phyloP scores from a whole-genome alignment of 2,113 vertebrate genomes.

The Miniopterus natalensis region DNA sequence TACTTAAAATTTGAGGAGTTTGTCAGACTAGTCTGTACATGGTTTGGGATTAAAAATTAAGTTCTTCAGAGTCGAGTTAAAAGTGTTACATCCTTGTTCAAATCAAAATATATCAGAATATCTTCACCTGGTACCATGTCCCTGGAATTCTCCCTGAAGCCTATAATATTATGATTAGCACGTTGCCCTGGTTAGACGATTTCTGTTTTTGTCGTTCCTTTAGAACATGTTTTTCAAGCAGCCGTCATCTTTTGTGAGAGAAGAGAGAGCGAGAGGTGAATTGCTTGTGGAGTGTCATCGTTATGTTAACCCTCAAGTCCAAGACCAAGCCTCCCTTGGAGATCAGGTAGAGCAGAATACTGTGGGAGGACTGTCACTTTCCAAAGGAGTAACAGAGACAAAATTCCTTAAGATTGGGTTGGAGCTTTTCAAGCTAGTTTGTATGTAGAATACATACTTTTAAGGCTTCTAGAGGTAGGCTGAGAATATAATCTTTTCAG shows the following conservation, averaged over 20 bases:
- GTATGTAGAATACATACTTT: background rate
- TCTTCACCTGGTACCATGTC: background rate
- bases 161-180: background rate
- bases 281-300: conserved; percentile 82
- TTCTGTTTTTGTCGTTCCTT: conserved; percentile 46
- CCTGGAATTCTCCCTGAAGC: background rate
- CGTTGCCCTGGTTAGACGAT: background rate
- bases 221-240: conserved; percentile 45
- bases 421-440: conserved; percentile 29
- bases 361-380: background rate
- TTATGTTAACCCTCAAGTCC: conserved; percentile 85
- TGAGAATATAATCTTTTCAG: background rate
- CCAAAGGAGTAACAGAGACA: background rate
- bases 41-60: conserved; percentile 40
- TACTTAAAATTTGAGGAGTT: conserved; percentile 5
- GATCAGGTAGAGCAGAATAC: background rate
- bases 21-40: background rate
- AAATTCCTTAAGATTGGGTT: background rate
- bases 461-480: background rate
- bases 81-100: background rate
- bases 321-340: conserved; percentile 41
- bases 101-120: background rate
- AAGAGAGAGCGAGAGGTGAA: conserved; percentile 60
- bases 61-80: conserved; percentile 9
- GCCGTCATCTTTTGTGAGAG: background rate